Evolutionary conservation across 37 sponge, comb jelly and placozoan species (phyloP), one percentile per base, ranked within the genome.

Genomic region (Theonella swinhoei): DNA sequence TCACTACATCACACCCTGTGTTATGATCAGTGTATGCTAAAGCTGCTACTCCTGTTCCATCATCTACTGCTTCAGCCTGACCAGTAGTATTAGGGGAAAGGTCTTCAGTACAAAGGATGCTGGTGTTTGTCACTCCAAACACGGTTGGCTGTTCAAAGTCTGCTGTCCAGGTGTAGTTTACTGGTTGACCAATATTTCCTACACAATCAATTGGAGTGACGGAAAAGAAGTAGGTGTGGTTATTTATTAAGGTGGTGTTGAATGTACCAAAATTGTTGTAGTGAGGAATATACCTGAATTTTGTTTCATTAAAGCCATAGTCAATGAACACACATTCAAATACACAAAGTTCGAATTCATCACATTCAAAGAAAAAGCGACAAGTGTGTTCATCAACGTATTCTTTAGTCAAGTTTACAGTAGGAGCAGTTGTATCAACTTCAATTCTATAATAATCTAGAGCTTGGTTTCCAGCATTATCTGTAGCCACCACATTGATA

Each of bases 161-260:
- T 33, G 79, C 63, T 34, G 61, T 66, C 85, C 85, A 84, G 3
- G 20, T 28, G 67, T 76, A 75, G 7, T 1, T 23, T 0, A 40
- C 47, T 30, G 4, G 1, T 20, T 34, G 23, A 5, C 77, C 85
- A 37, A 3, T 43, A 38, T 84, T 84, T 5, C 85, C 85, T 41
- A 76, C 85, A 23, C 0, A 23, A 84, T 84, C 85, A 66, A 70
- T 76, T 20, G 77, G 70, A 32, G 41, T 32, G 9, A 84, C 70
- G 25, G n/a, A 0, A 32, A 84, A 68, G 20, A 26, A 19, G 39
- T 78, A 78, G 4, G 17, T 31, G 19, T 34, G 7, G 66, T 78
- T 78, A 26, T 78, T 64, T n/a, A n/a, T n/a, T n/a, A n/a, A n/a
- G n/a, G n/a, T n/a, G n/a, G n/a, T n/a, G n/a, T n/a, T n/a, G n/a